Evolutionary conservation across 2,888 invertebrate species (phyloP).

Genomic region (Meganola albula): DNA sequence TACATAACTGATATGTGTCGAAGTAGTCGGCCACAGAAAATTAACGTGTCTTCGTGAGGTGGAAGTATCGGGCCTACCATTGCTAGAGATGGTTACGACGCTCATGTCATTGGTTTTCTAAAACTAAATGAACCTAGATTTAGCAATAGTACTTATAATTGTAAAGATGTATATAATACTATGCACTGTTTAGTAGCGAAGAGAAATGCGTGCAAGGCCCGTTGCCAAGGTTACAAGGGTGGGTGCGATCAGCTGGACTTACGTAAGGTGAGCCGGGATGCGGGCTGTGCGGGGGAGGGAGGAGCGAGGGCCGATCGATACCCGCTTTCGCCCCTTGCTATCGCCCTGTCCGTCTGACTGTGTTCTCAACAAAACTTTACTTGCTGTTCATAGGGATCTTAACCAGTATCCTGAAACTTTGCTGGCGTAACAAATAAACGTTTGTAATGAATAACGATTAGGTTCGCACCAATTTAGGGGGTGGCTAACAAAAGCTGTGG

Average conservation of each 20-base stretch:
- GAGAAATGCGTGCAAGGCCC: conserved; percentile 52
- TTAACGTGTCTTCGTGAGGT: conserved; percentile 40
- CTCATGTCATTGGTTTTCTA: neutral
- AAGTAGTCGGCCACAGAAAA: conserved; percentile 32
- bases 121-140: neutral
- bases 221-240: conserved; percentile 74
- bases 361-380: conserved; percentile 43
- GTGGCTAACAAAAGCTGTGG: too few relatives aligned
- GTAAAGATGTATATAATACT: neutral
- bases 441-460: conserved; percentile 19
- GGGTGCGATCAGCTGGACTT: conserved; percentile 75
- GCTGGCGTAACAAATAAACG: conserved; percentile 14
- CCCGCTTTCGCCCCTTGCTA: conserved; percentile 61
- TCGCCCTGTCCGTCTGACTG: conserved; percentile 49
- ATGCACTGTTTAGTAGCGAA: conserved; percentile 23
- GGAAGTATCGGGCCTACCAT: conserved; percentile 28
- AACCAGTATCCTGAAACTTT: conserved; percentile 26
- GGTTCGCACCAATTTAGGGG: too few relatives aligned
- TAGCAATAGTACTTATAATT: neutral
- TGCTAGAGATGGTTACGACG: conserved; percentile 3
- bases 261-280: conserved; percentile 63
- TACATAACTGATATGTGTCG: too few relatives aligned
- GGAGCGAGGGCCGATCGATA: conserved; percentile 69
- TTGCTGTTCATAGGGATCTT: conserved; percentile 29
- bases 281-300: conserved; percentile 25